These are phyloP conservation scores for Dolichallabes microphthalmus DNA, from an alignment of 2,113 vertebrate species.

Conservation along the genomic window DNA sequence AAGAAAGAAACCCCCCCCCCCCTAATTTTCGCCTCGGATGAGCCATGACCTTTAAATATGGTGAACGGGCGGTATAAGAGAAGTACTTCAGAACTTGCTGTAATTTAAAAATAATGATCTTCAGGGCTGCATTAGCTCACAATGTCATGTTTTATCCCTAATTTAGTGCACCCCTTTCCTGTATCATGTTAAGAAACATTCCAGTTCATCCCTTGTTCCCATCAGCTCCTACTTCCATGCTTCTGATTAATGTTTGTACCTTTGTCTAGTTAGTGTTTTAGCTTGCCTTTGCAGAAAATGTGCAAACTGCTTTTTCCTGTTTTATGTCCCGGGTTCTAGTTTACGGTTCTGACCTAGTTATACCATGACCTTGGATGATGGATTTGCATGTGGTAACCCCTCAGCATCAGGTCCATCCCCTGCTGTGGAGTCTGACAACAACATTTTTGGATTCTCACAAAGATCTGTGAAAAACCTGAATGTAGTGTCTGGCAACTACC, in stretches of 20 bases:
- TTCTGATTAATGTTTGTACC: background rate
- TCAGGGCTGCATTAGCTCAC: background rate
- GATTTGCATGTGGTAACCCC: background rate
- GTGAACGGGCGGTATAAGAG: no score
- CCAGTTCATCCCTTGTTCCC: background rate
- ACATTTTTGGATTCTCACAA: background rate
- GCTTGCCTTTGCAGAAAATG: background rate
- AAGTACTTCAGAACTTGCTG: background rate
- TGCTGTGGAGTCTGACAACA: background rate
- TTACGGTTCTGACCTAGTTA: background rate
- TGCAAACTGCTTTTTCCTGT: background rate
- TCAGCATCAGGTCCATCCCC: background rate
- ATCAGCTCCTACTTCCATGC: background rate
- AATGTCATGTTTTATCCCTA: background rate
- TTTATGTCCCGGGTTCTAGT: background rate
- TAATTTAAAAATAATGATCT: background rate
- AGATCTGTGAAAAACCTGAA: constrained; percentile 5
- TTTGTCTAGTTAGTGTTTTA: background rate
- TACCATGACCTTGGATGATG: constrained; percentile 7
- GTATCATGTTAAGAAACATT: background rate
- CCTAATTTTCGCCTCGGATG: no score
- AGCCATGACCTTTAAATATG: no score
- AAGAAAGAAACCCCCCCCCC: no score
- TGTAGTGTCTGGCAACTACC: background rate
- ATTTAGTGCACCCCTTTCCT: no score